Evolutionary conservation across 2,113 vertebrate genomes (phyloP).

Genomic region (Syngnathus typhle): DNA sequence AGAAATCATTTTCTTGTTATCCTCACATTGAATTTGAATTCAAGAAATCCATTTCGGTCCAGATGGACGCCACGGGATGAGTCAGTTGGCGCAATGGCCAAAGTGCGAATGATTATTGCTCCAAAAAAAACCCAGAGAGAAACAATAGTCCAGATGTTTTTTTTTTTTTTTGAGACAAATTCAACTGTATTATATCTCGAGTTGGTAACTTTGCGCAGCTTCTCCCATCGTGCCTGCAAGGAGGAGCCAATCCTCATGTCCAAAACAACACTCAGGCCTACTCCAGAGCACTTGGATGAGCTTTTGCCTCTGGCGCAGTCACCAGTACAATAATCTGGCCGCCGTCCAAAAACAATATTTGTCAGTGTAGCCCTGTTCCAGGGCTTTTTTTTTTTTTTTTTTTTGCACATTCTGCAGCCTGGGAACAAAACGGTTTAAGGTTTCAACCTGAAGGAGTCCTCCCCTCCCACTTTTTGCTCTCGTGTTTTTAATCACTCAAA

Average conservation of each 20-base stretch:
- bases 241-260: slow-evolving; percentile 57
- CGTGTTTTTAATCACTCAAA: slow-evolving; percentile 47
- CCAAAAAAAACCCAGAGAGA: slow-evolving; percentile 39
- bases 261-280: slow-evolving; percentile 69
- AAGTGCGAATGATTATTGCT: slow-evolving; percentile 38
- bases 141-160: slow-evolving; percentile 57
- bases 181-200: no score
- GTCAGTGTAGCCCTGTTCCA: slow-evolving; percentile 67
- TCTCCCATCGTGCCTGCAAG: slow-evolving; percentile 55
- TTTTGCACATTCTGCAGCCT: slow-evolving; percentile 61
- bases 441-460: slow-evolving; percentile 38
- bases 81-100: slow-evolving; percentile 37
- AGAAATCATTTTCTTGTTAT: no score
- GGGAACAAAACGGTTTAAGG: slow-evolving; percentile 29
- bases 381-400: slow-evolving; percentile 31
- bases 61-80: slow-evolving; percentile 24
- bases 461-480: slow-evolving; percentile 12
- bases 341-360: slow-evolving; percentile 71
- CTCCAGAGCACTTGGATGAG: slow-evolving; percentile 67
- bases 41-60: background rate
- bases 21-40: no score
- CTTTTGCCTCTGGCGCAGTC: slow-evolving; percentile 63
- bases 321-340: slow-evolving; percentile 63
- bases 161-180: no score
- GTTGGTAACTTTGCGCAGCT: slow-evolving; percentile 11